A percentile compares a stretch with the other conserved stretches of the same genome.
These are phyloP conservation scores for Morone saxatilis DNA, from an alignment of 2,113 vertebrate genomes.

Conservation along the genomic window DNA sequence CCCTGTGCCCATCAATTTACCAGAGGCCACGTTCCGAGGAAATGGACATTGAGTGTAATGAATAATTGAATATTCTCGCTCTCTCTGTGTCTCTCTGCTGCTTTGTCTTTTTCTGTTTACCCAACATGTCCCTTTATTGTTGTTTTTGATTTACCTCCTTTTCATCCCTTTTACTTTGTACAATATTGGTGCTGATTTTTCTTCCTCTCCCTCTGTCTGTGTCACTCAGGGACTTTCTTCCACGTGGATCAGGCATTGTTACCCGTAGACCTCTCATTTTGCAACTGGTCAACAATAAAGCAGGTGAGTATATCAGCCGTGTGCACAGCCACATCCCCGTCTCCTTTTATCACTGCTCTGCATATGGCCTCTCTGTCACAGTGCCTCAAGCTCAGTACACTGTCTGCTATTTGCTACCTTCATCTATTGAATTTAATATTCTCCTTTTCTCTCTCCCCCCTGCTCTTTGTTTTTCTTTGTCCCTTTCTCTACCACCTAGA, in stretches of 20 bases:
- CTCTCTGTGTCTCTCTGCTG: background rate
- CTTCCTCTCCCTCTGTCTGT: slow-evolving; percentile 14
- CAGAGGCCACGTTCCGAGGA: slow-evolving; percentile 25
- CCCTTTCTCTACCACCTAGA: slow-evolving; percentile 78
- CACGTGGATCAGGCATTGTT: slow-evolving; percentile 96
- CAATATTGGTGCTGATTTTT: slow-evolving; percentile 31
- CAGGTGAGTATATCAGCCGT: slow-evolving; percentile 83
- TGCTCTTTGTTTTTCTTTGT: slow-evolving; percentile 1
- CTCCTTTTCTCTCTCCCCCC: background rate
- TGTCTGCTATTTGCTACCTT: slow-evolving; percentile 48
- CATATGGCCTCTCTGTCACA: slow-evolving; percentile 38
- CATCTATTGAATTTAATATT: slow-evolving; percentile 57
- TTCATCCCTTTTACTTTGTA: background rate
- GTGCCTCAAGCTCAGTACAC: slow-evolving; percentile 50
- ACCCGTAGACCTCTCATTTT: slow-evolving; percentile 96
- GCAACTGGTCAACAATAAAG: slow-evolving; percentile 97
- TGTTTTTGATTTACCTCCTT: background rate
- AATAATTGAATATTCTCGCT: slow-evolving; percentile 40
- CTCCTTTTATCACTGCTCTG: slow-evolving; percentile 50
- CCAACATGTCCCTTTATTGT: background rate
- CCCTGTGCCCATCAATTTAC: slow-evolving; percentile 44
- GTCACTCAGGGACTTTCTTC: slow-evolving; percentile 93
- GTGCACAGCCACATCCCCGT: slow-evolving; percentile 7
- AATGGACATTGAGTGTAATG: slow-evolving; percentile 57
- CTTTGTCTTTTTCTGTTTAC: background rate